Evolutionary conservation across 2,888 invertebrate genomes (phyloP).

Genomic region (Stenurella melanura): DNA sequence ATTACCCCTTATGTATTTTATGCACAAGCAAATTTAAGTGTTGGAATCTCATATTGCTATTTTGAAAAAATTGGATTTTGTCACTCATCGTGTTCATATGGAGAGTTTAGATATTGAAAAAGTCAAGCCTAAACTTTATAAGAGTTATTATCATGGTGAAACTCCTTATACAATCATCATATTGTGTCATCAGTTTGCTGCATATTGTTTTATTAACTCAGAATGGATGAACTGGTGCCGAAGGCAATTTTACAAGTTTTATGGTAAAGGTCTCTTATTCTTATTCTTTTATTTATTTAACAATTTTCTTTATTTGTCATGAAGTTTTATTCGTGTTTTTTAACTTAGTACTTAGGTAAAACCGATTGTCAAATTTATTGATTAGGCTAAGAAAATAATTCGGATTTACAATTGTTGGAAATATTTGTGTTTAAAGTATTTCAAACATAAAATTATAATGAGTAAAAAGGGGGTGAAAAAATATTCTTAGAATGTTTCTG

Average conservation of each 20-base stretch:
- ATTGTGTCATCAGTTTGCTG: not conserved
- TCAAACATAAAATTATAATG: too few relatives aligned
- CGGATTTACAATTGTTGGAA: not conserved
- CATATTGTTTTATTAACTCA: slow-evolving; percentile 7
- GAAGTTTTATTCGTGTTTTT: slow-evolving; percentile 13
- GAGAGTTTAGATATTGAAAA: too few relatives aligned
- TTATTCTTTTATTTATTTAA: slow-evolving; percentile 26
- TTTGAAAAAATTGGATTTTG: too few relatives aligned
- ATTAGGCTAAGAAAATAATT: not conserved
- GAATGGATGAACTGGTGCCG: slow-evolving; percentile 26
- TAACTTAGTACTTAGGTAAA: slow-evolving; percentile 3
- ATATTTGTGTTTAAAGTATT: too few relatives aligned
- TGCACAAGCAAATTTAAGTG: too few relatives aligned
- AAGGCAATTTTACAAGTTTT: not conserved
- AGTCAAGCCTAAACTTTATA: too few relatives aligned
- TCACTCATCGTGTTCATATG: too few relatives aligned
- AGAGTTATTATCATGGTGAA: not conserved
- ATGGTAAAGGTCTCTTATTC: slow-evolving; percentile 25
- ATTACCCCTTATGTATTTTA: too few relatives aligned
- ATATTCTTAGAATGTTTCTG: too few relatives aligned
- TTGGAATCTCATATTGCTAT: too few relatives aligned
- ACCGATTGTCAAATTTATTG: not conserved
- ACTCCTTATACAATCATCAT: not conserved
- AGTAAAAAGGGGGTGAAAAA: too few relatives aligned
- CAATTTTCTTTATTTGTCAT: not conserved